These are phyloP conservation scores for Syngnathus floridae DNA, from an alignment of 2,113 vertebrate genomes.

Conservation along the genomic window DNA sequence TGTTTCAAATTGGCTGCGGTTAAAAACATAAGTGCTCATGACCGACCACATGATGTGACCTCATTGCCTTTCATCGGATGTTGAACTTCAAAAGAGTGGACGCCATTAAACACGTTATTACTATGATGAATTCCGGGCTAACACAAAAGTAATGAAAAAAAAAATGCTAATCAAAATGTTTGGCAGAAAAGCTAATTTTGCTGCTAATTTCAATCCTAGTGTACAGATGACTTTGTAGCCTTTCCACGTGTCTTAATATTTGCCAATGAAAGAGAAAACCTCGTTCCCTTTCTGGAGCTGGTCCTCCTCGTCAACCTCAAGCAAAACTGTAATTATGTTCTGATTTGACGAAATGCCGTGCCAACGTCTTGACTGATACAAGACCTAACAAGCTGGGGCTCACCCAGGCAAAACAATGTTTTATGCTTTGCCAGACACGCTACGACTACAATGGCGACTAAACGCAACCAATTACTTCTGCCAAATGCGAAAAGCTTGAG, in stretches of 20 bases:
- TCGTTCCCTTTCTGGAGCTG: conserved; percentile 46
- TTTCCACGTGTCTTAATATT: conserved; percentile 29
- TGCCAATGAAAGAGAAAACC: conserved; percentile 44
- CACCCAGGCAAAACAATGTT: background rate
- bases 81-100: conserved; percentile 7
- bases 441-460: conserved; percentile 13
- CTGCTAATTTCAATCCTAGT: background rate
- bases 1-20: conserved; percentile 43
- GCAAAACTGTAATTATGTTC: conserved; percentile 50
- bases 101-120: conserved; percentile 47
- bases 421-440: conserved; percentile 4
- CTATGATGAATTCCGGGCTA: conserved; percentile 21
- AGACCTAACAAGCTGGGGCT: conserved; percentile 16
- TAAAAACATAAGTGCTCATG: conserved; percentile 46
- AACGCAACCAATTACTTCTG: conserved; percentile 13
- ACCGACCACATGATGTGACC: conserved; percentile 53
- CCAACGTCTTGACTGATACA: conserved; percentile 21
- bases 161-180: background rate
- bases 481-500: background rate
- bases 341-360: conserved; percentile 35
- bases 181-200: background rate
- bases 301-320: conserved; percentile 32
- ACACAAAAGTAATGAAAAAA: background rate
- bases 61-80: conserved; percentile 48
- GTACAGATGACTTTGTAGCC: background rate